Percentiles rank a stretch among this genome's conserved stretches.
These are phyloP conservation scores for Patagioenas fasciata DNA, from an alignment of 2,113 vertebrate species.

Conservation along the genomic window DNA sequence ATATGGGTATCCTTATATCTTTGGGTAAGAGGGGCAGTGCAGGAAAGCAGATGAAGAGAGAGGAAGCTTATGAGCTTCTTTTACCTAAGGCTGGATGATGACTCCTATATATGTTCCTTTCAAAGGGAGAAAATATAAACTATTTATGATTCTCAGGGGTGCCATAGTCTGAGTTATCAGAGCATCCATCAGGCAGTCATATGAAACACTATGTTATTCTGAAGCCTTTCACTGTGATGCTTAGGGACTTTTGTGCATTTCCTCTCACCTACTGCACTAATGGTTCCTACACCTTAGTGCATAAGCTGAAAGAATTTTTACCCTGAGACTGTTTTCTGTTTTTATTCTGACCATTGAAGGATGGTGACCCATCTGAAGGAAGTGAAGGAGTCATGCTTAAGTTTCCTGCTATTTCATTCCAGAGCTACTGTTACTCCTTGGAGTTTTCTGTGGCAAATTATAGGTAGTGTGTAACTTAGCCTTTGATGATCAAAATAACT, in stretches of 20 bases:
- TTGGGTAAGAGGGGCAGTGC: background rate
- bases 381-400: background rate
- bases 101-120: background rate
- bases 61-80: background rate
- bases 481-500: background rate
- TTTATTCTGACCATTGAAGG: background rate
- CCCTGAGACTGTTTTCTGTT: fast-evolving
- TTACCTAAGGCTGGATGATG: background rate
- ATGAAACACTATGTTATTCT: background rate
- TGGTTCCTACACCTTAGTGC: background rate
- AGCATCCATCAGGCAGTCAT: background rate
- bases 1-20: background rate
- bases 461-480: background rate
- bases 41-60: background rate
- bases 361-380: background rate
- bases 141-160: background rate
- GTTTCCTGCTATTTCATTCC: background rate
- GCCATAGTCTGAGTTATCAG: background rate
- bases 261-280: background rate
- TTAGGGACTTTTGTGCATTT: background rate
- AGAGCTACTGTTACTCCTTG: background rate
- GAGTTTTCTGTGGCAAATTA: background rate
- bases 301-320: background rate
- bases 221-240: background rate
- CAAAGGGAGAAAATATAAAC: background rate